These are phyloP conservation scores for Penelope pileata DNA, from an alignment of 2,113 vertebrate genomes.

Conservation along the genomic window DNA sequence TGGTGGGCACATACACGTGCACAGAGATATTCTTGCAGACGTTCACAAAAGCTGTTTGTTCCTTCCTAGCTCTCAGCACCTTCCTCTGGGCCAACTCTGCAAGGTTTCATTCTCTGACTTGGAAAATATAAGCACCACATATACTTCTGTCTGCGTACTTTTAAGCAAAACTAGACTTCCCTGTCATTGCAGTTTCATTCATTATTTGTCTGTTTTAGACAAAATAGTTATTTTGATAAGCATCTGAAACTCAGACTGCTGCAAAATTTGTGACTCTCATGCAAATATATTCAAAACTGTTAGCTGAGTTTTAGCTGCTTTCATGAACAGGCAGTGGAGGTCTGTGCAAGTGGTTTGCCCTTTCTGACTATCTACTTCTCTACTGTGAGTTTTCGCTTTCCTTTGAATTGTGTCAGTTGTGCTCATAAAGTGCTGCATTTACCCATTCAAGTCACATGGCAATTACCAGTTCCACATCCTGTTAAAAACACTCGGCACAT, in stretches of 20 bases:
- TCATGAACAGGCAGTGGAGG: background rate
- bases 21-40: rapidly evolving
- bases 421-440: background rate
- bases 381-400: background rate
- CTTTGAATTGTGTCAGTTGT: background rate
- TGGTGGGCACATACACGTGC: background rate
- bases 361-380: background rate
- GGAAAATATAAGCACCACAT: background rate
- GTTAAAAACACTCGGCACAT: background rate
- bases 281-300: background rate
- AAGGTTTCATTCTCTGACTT: background rate
- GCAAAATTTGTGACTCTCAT: background rate
- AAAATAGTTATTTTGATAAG: background rate
- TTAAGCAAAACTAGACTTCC: background rate
- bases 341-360: background rate
- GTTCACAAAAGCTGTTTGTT: background rate
- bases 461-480: background rate
- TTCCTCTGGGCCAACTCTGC: background rate
- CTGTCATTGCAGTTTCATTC: background rate
- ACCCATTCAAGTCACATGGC: conserved; percentile 3
- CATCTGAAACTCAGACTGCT: background rate
- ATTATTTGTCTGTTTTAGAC: background rate
- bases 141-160: background rate
- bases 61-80: background rate
- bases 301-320: background rate